A percentile compares a stretch with the other conserved stretches of the same genome.
These are phyloP conservation scores for Drosophila stalkeri DNA, from an alignment of 2,888 invertebrate species.

Conservation along the genomic window DNA sequence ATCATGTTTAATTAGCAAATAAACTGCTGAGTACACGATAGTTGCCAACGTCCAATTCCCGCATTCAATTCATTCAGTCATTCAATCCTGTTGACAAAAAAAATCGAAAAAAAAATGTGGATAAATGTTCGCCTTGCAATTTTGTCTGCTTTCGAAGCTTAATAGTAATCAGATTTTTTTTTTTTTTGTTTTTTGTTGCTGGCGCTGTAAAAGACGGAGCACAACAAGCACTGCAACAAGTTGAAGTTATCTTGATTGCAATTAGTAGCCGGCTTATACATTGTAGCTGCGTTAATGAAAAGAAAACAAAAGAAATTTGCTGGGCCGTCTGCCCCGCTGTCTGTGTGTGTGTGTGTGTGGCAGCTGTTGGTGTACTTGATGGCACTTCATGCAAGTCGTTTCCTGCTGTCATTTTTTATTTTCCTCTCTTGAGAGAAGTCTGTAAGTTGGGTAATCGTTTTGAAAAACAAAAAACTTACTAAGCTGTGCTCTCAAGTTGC, in stretches of 20 bases:
- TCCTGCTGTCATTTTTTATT: constrained; percentile 23
- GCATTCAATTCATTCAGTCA: constrained; percentile 57
- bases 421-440: constrained; percentile 29
- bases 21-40: not conserved
- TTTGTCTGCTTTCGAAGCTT: constrained; percentile 6
- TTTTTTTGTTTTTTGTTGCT: not conserved
- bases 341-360: not conserved
- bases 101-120: constrained; percentile 7
- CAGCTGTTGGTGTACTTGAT: constrained; percentile 31
- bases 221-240: constrained; percentile 56
- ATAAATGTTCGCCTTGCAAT: constrained; percentile 4
- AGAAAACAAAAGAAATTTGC: constrained; percentile 68
- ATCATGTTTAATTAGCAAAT: not conserved
- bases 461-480: constrained; percentile 37
- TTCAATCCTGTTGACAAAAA: constrained; percentile 48
- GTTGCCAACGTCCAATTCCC: constrained; percentile 12
- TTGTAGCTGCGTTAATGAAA: constrained; percentile 75
- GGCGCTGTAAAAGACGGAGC: not conserved
- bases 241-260: constrained; percentile 81
- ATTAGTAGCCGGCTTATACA: constrained; percentile 72
- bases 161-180: constrained; percentile 14
- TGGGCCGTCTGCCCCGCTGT: not conserved
- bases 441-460: constrained; percentile 43
- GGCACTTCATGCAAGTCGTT: constrained; percentile 50
- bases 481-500: constrained; percentile 21